Evolutionary conservation across 2,888 invertebrate species (phyloP).

Genomic region (Drosophila kanekoi): DNA sequence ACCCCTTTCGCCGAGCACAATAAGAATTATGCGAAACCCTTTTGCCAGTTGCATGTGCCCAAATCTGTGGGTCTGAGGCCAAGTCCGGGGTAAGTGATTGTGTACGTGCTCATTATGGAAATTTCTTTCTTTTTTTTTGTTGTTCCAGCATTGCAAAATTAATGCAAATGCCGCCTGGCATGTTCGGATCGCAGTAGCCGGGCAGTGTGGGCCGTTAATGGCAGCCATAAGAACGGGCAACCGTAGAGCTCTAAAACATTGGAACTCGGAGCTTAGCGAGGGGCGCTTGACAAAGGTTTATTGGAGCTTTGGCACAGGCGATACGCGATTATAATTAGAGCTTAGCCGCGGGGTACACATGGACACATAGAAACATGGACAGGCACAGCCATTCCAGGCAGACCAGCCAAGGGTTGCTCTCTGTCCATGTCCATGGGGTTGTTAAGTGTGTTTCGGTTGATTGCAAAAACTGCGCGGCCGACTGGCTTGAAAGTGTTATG

Average conservation of each 20-base stretch:
- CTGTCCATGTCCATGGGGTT: slow-evolving; percentile 56
- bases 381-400: slow-evolving; percentile 18
- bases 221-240: slow-evolving; percentile 36
- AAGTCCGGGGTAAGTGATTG: slow-evolving; percentile 77
- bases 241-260: slow-evolving; percentile 3
- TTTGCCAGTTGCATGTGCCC: slow-evolving; percentile 59
- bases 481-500: slow-evolving; percentile 57
- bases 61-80: slow-evolving; percentile 48
- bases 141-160: slow-evolving; percentile 65
- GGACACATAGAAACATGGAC: slow-evolving; percentile 32
- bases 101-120: slow-evolving; percentile 81
- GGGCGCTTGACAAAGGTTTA: slow-evolving; percentile 72
- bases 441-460: slow-evolving; percentile 54
- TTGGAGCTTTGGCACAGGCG: slow-evolving; percentile 73
- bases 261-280: slow-evolving; percentile 36
- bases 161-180: slow-evolving; percentile 66
- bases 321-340: slow-evolving; percentile 81
- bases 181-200: slow-evolving; percentile 16
- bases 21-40: slow-evolving; percentile 60
- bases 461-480: slow-evolving; percentile 38
- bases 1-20: slow-evolving; percentile 52
- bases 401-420: slow-evolving; percentile 60
- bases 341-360: slow-evolving; percentile 64
- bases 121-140: slow-evolving; percentile 62
- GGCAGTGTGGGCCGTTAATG: slow-evolving; percentile 67